Evolutionary conservation across 1,140 invertebrate species (phyloP).

Genomic region (Globodera ellingtonae): DNA sequence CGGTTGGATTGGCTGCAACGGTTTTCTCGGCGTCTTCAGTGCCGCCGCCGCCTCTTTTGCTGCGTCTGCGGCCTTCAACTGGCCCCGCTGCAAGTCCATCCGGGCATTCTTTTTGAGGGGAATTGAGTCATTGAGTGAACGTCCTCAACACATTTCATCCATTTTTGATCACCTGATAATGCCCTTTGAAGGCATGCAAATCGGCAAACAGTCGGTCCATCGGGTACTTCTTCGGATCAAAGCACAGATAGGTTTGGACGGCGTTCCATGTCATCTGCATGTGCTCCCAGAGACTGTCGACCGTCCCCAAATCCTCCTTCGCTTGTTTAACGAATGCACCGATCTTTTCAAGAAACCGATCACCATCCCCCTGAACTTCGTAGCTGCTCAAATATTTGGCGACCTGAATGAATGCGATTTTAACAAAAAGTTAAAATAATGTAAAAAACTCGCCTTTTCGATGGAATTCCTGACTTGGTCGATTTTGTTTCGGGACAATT

Average conservation of each 20-base stretch:
- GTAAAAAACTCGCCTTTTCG: neutral
- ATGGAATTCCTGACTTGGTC: slow-evolving; percentile 1
- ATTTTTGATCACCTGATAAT: slow-evolving; percentile 38
- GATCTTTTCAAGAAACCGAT: slow-evolving; percentile 46
- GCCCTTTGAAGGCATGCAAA: slow-evolving; percentile 32
- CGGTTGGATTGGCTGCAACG: slow-evolving; percentile 28
- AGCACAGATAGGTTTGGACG: slow-evolving; percentile 41
- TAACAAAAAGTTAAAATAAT: too few relatives aligned
- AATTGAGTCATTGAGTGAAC: slow-evolving; percentile 7
- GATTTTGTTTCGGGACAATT: slow-evolving; percentile 29
- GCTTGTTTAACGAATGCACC: slow-evolving; percentile 34
- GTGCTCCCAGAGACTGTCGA: slow-evolving; percentile 43
- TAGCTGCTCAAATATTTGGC: slow-evolving; percentile 36
- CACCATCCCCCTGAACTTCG: slow-evolving; percentile 39
- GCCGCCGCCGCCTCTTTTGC: slow-evolving; percentile 7
- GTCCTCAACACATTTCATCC: too few relatives aligned
- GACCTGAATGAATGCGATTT: slow-evolving; percentile 26
- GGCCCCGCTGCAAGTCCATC: slow-evolving; percentile 24
- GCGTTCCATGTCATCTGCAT: slow-evolving; percentile 44
- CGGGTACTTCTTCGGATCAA: slow-evolving; percentile 49
- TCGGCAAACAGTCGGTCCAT: slow-evolving; percentile 48
- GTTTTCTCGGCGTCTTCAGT: slow-evolving; percentile 22
- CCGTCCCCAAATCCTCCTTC: slow-evolving; percentile 35
- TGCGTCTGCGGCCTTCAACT: neutral
- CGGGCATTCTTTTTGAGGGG: slow-evolving; percentile 31